phyloP scores from a whole-genome alignment of 2,797 vertebrate species.

The Hoplostethus mediterraneus region DNA sequence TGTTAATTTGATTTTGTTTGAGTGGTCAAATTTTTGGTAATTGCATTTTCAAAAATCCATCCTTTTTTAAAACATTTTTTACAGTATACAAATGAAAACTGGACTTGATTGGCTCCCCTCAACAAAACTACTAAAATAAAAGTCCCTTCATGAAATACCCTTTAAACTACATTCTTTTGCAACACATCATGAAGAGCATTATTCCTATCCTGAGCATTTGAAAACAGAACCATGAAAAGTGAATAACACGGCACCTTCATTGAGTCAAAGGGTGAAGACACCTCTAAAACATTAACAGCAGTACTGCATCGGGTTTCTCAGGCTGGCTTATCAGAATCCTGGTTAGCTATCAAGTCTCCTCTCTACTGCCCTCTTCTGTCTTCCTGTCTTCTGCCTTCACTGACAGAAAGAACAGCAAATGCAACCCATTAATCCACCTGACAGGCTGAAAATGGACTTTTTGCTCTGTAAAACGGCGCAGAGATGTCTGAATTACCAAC shows the following conservation, averaged over 20 bases:
- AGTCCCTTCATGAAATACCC: too few species aligned
- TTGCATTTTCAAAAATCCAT: too few species aligned
- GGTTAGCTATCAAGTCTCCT: conserved; percentile 2
- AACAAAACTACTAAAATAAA: too few species aligned
- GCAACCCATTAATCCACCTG: not conserved
- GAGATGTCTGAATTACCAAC: not conserved
- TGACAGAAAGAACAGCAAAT: not conserved
- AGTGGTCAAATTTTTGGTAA: too few species aligned
- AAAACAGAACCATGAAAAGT: too few species aligned
- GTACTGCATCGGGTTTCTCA: not conserved
- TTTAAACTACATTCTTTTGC: too few species aligned
- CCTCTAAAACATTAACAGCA: not conserved
- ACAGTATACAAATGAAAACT: too few species aligned
- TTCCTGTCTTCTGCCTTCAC: not conserved
- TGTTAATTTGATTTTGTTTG: too few species aligned
- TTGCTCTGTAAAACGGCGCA: not conserved
- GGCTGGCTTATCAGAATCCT: not conserved
- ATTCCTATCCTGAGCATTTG: too few species aligned
- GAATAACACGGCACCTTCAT: not conserved
- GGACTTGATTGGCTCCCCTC: too few species aligned
- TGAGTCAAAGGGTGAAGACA: not conserved
- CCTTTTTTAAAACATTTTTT: too few species aligned
- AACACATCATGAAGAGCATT: too few species aligned
- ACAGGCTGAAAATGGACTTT: not conserved
- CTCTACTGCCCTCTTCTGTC: conserved; percentile 47